Conservation (phyloP, 2,797 vertebrate genomes). For the Vireo griseus region DNA sequence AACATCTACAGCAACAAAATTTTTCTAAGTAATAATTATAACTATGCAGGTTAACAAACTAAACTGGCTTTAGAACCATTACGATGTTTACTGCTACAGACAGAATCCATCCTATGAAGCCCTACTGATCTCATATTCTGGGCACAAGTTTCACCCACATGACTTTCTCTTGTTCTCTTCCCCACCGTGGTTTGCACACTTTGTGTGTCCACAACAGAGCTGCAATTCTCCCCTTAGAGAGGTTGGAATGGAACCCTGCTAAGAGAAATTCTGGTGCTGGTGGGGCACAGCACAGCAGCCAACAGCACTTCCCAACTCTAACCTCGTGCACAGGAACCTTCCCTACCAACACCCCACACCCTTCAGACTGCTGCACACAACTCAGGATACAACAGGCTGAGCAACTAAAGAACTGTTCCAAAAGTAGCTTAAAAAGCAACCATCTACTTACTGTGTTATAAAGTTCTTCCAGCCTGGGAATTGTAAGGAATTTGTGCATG, state of each 20-base stretch:
- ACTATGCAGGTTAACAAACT: background rate
- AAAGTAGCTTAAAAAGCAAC: background rate
- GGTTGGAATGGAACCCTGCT: background rate
- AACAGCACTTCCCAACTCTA: background rate
- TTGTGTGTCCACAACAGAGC: background rate
- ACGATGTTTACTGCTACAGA: background rate
- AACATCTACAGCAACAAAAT: background rate
- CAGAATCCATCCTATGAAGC: background rate
- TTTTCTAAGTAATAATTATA: background rate
- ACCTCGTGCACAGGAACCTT: background rate
- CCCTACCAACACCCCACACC: background rate
- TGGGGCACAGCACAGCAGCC: background rate
- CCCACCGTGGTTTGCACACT: background rate
- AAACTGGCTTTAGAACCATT: background rate
- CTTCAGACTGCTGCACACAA: background rate
- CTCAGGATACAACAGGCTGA: background rate
- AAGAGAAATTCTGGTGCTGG: background rate
- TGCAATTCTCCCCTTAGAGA: background rate
- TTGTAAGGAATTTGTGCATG: conserved; percentile 99
- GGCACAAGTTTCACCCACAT: background rate
- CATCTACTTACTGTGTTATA: conserved; percentile 91
- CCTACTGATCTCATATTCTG: background rate
- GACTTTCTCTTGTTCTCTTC: background rate
- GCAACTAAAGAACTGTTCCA: background rate
- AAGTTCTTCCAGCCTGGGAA: conserved; percentile 93